A percentile compares a stretch with the other conserved stretches of the same genome.
Evolutionary conservation across 2,888 invertebrate genomes (phyloP).

Genomic region (Eurytoma adleriae): DNA sequence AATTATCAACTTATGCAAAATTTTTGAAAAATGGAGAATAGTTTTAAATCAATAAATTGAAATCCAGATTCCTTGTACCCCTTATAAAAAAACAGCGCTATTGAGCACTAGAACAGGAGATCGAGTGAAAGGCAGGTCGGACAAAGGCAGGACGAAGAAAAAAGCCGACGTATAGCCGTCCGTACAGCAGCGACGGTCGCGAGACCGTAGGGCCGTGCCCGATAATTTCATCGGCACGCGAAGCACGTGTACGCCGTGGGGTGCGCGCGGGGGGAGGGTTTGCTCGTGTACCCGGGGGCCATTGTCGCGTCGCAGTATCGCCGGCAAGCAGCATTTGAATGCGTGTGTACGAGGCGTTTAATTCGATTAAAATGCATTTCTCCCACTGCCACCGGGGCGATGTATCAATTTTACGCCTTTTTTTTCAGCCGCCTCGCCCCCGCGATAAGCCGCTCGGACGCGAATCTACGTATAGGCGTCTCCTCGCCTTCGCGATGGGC

Average conservation of each 20-base stretch:
- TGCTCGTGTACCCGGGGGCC: too few species aligned
- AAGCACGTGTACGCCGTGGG: constrained; percentile 15
- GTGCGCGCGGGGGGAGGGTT: neutral
- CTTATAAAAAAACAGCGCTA: neutral
- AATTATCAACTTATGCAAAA: too few species aligned
- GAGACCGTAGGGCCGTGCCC: neutral
- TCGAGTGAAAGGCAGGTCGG: neutral
- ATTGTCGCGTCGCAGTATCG: neutral
- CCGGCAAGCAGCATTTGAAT: constrained; percentile 23
- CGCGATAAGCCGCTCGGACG: constrained; percentile 9
- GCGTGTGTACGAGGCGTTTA: constrained; percentile 38
- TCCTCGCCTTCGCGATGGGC: neutral
- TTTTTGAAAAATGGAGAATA: too few species aligned
- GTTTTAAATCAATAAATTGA: too few species aligned
- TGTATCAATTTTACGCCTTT: constrained; percentile 45
- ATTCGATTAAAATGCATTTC: constrained; percentile 44
- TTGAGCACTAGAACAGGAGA: neutral
- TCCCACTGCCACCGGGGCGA: neutral
- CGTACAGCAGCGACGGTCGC: neutral
- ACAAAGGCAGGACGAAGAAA: neutral
- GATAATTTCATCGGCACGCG: constrained; percentile 38
- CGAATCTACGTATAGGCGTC: neutral
- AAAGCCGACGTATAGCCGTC: neutral
- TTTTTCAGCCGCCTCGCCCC: neutral
- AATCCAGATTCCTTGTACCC: too few species aligned